Evolutionary conservation across 2,888 invertebrate species (phyloP).

Genomic region (Tillus elongatus): DNA sequence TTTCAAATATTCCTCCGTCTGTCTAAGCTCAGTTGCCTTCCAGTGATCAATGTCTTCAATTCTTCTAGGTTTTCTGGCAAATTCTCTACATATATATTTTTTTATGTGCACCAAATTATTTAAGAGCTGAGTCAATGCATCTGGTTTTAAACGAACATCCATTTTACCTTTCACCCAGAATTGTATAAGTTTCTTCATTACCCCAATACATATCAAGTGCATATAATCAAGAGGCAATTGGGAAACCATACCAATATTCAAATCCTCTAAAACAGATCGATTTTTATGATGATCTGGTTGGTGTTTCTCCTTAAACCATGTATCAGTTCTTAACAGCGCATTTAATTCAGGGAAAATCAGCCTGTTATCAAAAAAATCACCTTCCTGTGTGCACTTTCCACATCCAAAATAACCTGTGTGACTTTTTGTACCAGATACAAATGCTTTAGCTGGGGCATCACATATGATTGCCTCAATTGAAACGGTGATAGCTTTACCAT

Average conservation of each 20-base stretch:
- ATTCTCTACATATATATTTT: constrained; percentile 14
- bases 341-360: constrained; percentile 19
- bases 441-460: constrained; percentile 23
- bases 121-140: constrained; percentile 8
- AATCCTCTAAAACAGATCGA: constrained; percentile 16
- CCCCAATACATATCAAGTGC: constrained; percentile 21
- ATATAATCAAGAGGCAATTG: constrained; percentile 21
- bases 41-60: constrained; percentile 11
- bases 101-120: constrained; percentile 7
- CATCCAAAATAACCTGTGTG: constrained; percentile 22
- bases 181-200: constrained; percentile 18
- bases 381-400: constrained; percentile 21
- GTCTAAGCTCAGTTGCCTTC: constrained; percentile 11
- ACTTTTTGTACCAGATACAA: constrained; percentile 18
- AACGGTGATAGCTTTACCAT: constrained; percentile 5
- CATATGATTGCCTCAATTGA: constrained; percentile 19
- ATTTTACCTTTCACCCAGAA: too few relatives aligned
- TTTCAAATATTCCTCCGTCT: too few relatives aligned
- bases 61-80: constrained; percentile 15
- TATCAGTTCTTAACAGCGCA: constrained; percentile 19
- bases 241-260: constrained; percentile 18
- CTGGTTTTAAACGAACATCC: constrained; percentile 9
- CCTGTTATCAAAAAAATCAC: constrained; percentile 16
- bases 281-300: constrained; percentile 21
- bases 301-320: constrained; percentile 16